Base-by-base conservation (phyloP, 2,113 vertebrate species). In the Marmota monax region DNA sequence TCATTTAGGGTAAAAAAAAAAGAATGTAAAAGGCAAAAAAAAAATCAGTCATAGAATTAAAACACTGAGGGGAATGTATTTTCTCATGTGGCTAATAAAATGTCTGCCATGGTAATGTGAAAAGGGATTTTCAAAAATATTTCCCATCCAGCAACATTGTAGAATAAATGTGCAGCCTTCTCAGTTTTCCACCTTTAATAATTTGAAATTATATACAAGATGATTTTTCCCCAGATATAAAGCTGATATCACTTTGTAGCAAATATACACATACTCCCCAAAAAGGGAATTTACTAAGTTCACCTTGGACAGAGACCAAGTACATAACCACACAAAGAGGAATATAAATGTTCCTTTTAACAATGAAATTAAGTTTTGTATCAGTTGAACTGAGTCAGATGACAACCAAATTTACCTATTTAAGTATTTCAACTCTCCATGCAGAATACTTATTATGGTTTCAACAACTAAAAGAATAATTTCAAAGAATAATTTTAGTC, bases 331-430 rank as follows among this genome's bases (percentile, higher is more conserved):
- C 9, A 78, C n/a, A 76, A 39, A 61, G 29, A 56, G 9, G 42
- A 32, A 45, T 95, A 89, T 93, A 89, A 91, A 84, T 89, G 25
- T 58, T 37, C 51, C 7, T 89, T 90, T 96, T 27, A 56, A 22
- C 56, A 84, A 80, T 91, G 83, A 92, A 93, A 86, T n/a, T 53
- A 20, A 42, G 37, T 87, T 93, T 92, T 23, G 82, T 77, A 82
- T 87, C 89, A 89, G 74, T 93, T 88, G 74, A 83, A 85, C 5
- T 42, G n/a, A 91, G n/a, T 91, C 11, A 76, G 32, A n/a, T 34
- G 4, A 14, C 76, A 34, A 7, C 27, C 80, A 18, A 32, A 63
- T 88, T 94, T 96, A 77, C 45, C 84, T 82, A 58, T 65, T 65
- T 84, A 67, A 89, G 27, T 89, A 84, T 72, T 72, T 84, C 42